Evolutionary conservation across 2,113 vertebrate genomes (phyloP), one percentile per base, ranked within the genome.

Genomic region (Pavo muticus): DNA sequence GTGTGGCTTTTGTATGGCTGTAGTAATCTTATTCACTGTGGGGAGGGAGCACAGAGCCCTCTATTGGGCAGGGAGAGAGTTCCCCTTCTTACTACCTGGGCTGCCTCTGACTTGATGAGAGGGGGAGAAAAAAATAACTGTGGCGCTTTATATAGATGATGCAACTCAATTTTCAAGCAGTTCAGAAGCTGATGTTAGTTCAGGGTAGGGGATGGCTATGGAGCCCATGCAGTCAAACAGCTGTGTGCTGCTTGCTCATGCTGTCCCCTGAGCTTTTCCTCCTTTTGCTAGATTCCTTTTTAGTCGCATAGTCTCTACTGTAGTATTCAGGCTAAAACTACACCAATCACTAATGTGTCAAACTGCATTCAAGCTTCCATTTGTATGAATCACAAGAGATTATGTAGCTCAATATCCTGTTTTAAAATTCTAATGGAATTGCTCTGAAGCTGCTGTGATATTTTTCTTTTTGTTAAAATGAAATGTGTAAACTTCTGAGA

Each of bases 221-320:
- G 44, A 65, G 16, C 14, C 30, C 5, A 2, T 2, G 0, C 5
- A 80, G 18, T 52, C 3, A 3, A 14, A 6, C 7, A 64, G 32
- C 21, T 19, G 10, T 0, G 0, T 9, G 37, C 21, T 70, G 18
- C 47, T 61, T 64, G 45, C 3, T 86, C 19, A 2, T 0, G 0
- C 7, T 9, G 12, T 6, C 16, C 65, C 45, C 21, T 75, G 5
- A 2, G 17, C 0, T 0, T 12, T 47, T 71, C 11, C 2, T 50
- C 4, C 32, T 56, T 27, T 39, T 13, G 11, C 11, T 14, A 45
- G 23, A 6, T 45, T 19, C 44, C 16, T 32, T 88, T 67, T 39
- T 84, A 14, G 21, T 74, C 64, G 5, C 9, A 5, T 64, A 0
- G 11, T 4, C 18, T 61, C 5, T 57, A 11, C 10, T 27, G 18